phyloP scores from a whole-genome alignment of 2,888 invertebrate species.

The Sesamia inferens region DNA sequence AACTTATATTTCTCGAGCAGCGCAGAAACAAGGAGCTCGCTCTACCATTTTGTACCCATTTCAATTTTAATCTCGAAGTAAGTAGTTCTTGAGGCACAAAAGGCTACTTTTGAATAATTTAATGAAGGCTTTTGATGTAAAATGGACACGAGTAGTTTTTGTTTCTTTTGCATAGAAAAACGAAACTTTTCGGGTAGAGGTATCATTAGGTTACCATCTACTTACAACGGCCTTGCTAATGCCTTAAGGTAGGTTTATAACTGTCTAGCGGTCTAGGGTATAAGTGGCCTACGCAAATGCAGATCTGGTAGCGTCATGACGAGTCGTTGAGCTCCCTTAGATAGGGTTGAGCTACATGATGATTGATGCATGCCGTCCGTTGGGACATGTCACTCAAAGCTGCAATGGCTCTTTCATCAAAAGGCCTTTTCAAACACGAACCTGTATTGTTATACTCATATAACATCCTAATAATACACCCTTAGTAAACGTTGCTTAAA shows the following conservation, averaged over 20 bases:
- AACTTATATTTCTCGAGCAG: conserved; percentile 28
- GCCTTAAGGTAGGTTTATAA: neutral
- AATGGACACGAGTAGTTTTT: conserved; percentile 27
- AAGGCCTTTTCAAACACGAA: too few relatives aligned
- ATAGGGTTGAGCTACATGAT: too few relatives aligned
- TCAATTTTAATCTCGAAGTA: conserved; percentile 46
- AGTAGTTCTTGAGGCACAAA: conserved; percentile 34
- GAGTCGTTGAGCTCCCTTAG: too few relatives aligned
- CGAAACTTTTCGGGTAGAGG: neutral
- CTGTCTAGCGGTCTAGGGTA: too few relatives aligned
- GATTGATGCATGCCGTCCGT: too few relatives aligned
- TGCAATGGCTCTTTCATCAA: too few relatives aligned
- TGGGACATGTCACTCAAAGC: too few relatives aligned
- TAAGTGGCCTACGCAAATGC: too few relatives aligned
- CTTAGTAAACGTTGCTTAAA: too few relatives aligned
- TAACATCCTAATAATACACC: too few relatives aligned
- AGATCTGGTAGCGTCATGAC: too few relatives aligned
- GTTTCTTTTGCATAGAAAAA: conserved; percentile 19
- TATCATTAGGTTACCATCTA: neutral
- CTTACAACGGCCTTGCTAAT: neutral
- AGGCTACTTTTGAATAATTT: conserved; percentile 53
- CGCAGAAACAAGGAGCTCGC: conserved; percentile 16
- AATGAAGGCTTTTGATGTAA: conserved; percentile 39
- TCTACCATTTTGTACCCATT: conserved; percentile 21
- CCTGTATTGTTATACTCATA: too few relatives aligned